Percentiles rank a stretch among this genome's conserved stretches.
Conservation (phyloP, 2,888 invertebrate genomes). For the Idaea straminata region DNA sequence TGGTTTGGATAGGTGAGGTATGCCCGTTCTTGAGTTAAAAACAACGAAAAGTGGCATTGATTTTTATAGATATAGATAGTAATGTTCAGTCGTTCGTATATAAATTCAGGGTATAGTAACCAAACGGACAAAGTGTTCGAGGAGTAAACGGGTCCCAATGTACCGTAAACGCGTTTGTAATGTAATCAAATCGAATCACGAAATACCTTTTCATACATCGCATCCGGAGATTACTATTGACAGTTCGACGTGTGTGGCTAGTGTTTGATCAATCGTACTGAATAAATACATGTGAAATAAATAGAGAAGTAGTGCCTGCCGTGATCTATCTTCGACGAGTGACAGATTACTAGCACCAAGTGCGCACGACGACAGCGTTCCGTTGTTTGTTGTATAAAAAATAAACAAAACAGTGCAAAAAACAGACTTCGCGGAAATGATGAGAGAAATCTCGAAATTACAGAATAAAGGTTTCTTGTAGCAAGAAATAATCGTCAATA, state of each 20-base stretch:
- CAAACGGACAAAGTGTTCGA: not conserved
- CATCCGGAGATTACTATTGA: not conserved
- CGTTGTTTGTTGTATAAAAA: not conserved
- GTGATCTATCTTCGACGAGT: slow-evolving; percentile 46
- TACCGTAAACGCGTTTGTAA: not conserved
- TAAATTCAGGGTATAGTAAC: too few relatives aligned
- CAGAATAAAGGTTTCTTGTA: too few relatives aligned
- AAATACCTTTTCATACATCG: not conserved
- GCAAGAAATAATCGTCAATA: too few relatives aligned
- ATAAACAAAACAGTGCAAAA: not conserved
- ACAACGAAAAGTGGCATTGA: too few relatives aligned
- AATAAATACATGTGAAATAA: slow-evolving; percentile 26
- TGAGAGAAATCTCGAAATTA: too few relatives aligned
- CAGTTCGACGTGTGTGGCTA: slow-evolving; percentile 8
- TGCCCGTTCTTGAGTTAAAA: too few relatives aligned
- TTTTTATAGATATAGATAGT: too few relatives aligned
- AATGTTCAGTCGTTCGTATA: too few relatives aligned
- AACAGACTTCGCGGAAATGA: not conserved
- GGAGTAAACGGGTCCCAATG: not conserved
- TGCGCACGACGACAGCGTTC: slow-evolving; percentile 24
- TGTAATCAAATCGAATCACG: not conserved
- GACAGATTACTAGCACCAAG: slow-evolving; percentile 43
- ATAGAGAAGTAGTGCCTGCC: not conserved
- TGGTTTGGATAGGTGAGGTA: too few relatives aligned
- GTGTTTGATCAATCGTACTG: slow-evolving; percentile 19